These are phyloP conservation scores for Danio albolineatus DNA, from an alignment of 2,797 vertebrate species.

Conservation along the genomic window DNA sequence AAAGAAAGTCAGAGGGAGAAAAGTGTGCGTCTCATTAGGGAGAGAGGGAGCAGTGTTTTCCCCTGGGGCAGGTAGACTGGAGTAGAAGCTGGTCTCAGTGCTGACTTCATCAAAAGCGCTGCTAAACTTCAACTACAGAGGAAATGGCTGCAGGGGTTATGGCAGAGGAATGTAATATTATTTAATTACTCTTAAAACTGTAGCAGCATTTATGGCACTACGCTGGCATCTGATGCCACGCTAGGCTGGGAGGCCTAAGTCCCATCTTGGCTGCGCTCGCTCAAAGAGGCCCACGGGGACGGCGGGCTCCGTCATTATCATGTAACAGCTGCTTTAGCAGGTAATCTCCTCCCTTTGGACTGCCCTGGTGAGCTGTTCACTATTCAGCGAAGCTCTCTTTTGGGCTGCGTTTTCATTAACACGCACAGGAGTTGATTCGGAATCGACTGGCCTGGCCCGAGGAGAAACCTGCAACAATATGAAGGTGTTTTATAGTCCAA, in stretches of 20 bases:
- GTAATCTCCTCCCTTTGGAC: conserved; percentile 47
- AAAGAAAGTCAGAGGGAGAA: conserved; percentile 39
- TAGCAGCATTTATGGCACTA: conserved; percentile 14
- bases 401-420: conserved; percentile 74
- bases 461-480: conserved; percentile 67
- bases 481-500: conserved; percentile 82
- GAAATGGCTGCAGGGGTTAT: conserved; percentile 35
- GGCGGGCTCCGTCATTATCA: conserved; percentile 41
- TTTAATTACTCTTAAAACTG: conserved; percentile 46
- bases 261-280: conserved; percentile 39
- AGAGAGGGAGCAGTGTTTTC: conserved; percentile 62
- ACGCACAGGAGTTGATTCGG: conserved; percentile 60
- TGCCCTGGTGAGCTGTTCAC: conserved; percentile 66
- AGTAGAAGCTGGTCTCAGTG: conserved; percentile 35
- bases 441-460: conserved; percentile 70
- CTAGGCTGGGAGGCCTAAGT: conserved; percentile 41
- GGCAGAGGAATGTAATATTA: conserved; percentile 33
- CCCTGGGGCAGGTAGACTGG: conserved; percentile 63
- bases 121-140: conserved; percentile 44
- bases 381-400: conserved; percentile 80
- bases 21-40: conserved; percentile 71
- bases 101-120: conserved; percentile 57
- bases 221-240: conserved; percentile 8
- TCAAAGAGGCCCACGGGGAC: conserved; percentile 39
- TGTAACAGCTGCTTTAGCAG: conserved; percentile 53